Base-by-base conservation (phyloP, 1,140 invertebrate species). In the Eriosoma lanigerum region DNA sequence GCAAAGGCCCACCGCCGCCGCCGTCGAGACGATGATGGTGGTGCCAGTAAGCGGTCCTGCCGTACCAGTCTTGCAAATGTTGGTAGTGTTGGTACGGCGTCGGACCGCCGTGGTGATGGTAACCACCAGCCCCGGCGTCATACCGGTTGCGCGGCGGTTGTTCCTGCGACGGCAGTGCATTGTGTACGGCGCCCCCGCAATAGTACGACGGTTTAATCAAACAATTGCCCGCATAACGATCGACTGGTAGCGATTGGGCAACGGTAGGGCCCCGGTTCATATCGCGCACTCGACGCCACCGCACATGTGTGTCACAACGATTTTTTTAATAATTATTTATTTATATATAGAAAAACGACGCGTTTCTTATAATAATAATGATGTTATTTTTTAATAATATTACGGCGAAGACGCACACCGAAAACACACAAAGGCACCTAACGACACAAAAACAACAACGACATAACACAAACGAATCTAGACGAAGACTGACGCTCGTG, bases 171-270 rank as follows among this genome's bases (percentile, higher is more conserved):
- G 32, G 32, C 32, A 38, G n/a, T n/a, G 13, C 44, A 26, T 46
- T 48, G 21, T 48, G 66, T 19, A 26, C 68, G n/a, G 29, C 75
- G 50, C 29, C 73, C 19, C 75, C 24, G 1, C 81, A 38, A 21
- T 29, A 58, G 56, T 58, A 70, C 24, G 70, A 72, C 44, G 81
- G 81, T 56, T 78, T 68, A 76, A 91, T 90, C 62, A 91, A 84
- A 84, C 89, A 90, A 81, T 88, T 89, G 81, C 90, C 90, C 81
- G 90, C 89, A 85, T 90, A 91, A 83, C 89, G 87, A 86, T 92
- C 90, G 83, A 91, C 88, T 86, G 90, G 88, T 75, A 90, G 83
- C 84, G 89, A 87, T 48, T 89, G 89, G 83, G 89, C 88, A 64
- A 89, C 89, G 75, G 44, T 78, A 78, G 75, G 75, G 87, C 89